Evolutionary conservation across 2,888 invertebrate species (phyloP).

Genomic region (Amblyjoppa proteus): DNA sequence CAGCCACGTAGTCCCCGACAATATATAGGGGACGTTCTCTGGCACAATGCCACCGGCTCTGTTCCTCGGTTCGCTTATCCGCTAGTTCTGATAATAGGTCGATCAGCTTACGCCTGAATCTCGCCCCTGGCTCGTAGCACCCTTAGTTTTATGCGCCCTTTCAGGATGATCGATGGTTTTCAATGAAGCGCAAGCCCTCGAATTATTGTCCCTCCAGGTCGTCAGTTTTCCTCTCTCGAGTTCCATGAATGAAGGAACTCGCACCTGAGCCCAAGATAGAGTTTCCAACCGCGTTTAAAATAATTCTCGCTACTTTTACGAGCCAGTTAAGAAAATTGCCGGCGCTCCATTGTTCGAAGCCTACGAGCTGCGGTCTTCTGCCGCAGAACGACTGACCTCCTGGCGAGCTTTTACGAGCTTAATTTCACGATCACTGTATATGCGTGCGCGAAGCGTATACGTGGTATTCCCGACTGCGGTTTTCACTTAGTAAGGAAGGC

Average conservation of each 20-base stretch:
- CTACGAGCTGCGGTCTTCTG: slow-evolving; percentile 5
- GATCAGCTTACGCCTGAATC: slow-evolving; percentile 50
- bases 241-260: slow-evolving; percentile 13
- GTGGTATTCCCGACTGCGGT: background rate
- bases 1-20: slow-evolving; percentile 53
- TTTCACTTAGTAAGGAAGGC: background rate
- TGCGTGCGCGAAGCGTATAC: background rate
- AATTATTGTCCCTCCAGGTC: background rate
- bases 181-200: background rate
- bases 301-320: slow-evolving; percentile 10
- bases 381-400: slow-evolving; percentile 20
- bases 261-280: background rate
- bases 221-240: background rate
- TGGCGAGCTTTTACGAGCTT: slow-evolving; percentile 20
- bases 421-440: background rate
- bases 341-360: slow-evolving; percentile 14
- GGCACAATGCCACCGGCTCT: slow-evolving; percentile 46
- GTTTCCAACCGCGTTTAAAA: slow-evolving; percentile 9
- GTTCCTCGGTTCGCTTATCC: slow-evolving; percentile 55
- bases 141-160: slow-evolving; percentile 20
- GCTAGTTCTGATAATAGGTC: slow-evolving; percentile 56
- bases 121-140: slow-evolving; percentile 28
- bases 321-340: slow-evolving; percentile 17
- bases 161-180: slow-evolving; percentile 36
- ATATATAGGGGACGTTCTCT: slow-evolving; percentile 54